A percentile compares a stretch with the other conserved stretches of the same genome.
These are phyloP conservation scores for Mechanitis mazaeus DNA, from an alignment of 2,888 invertebrate species.

Conservation along the genomic window DNA sequence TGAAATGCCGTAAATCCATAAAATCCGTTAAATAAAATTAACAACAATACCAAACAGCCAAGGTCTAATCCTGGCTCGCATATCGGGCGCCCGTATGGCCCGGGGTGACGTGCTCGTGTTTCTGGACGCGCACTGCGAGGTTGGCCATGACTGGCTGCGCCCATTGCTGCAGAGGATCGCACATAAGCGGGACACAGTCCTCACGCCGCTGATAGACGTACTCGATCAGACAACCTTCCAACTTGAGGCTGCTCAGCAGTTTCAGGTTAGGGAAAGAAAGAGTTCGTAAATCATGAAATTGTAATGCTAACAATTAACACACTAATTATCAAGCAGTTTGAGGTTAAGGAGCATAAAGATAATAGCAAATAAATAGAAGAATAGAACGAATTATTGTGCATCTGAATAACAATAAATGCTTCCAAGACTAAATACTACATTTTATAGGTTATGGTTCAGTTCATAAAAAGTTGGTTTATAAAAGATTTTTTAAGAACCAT, in stretches of 20 bases:
- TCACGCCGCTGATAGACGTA: constrained; percentile 96
- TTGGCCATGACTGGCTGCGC: constrained; percentile 86
- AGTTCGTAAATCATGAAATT: neutral
- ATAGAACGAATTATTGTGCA: too few species aligned
- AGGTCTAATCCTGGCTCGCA: constrained; percentile 92
- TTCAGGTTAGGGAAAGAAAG: constrained; percentile 47
- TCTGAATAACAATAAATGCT: too few species aligned
- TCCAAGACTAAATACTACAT: too few species aligned
- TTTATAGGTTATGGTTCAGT: too few species aligned
- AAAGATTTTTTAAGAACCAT: too few species aligned
- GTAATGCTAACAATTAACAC: neutral
- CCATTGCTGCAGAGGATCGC: constrained; percentile 82
- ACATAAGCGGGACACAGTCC: constrained; percentile 83
- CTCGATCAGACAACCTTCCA: constrained; percentile 87
- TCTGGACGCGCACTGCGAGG: constrained; percentile 95
- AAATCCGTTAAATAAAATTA: neutral
- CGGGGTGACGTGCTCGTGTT: constrained; percentile 89
- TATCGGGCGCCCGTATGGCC: constrained; percentile 89
- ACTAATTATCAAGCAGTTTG: too few species aligned
- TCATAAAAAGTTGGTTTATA: too few species aligned
- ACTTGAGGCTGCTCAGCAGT: constrained; percentile 46
- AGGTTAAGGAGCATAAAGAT: neutral
- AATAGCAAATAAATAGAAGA: neutral
- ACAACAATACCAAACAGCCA: constrained; percentile 61
- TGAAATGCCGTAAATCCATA: constrained; percentile 2